phyloP scores from a whole-genome alignment of 2,888 invertebrate species.

The Drosophila kambysellisi region DNA sequence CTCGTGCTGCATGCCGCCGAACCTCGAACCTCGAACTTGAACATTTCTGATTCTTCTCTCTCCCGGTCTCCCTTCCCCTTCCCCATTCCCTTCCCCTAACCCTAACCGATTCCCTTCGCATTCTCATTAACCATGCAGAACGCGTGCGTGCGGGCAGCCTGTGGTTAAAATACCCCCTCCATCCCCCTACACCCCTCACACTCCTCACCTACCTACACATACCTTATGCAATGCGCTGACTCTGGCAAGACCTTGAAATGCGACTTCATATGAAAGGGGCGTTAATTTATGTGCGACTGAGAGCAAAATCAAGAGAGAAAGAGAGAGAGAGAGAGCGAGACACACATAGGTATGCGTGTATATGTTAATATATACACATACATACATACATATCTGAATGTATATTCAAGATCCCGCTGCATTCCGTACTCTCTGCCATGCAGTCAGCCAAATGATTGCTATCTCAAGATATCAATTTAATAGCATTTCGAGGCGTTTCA shows the following conservation, averaged over 20 bases:
- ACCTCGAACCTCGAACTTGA: constrained; percentile 11
- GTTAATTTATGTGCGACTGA: constrained; percentile 71
- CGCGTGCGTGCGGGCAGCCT: constrained; percentile 61
- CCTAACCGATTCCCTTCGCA: too few relatives aligned
- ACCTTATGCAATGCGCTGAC: constrained; percentile 22
- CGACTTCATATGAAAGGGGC: constrained; percentile 73
- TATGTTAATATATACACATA: not conserved
- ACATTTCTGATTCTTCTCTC: constrained; percentile 26
- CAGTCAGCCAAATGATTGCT: constrained; percentile 57
- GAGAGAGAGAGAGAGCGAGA: not conserved
- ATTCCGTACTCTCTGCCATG: constrained; percentile 34
- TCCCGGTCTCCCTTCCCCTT: not conserved
- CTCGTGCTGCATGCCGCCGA: constrained; percentile 6
- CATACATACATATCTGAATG: too few relatives aligned
- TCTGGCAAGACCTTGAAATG: constrained; percentile 69
- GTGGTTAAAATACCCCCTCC: constrained; percentile 36
- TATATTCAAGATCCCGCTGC: constrained; percentile 12
- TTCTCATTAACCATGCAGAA: constrained; percentile 29
- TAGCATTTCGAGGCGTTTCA: constrained; percentile 4
- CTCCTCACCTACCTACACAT: not conserved
- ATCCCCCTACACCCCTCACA: not conserved
- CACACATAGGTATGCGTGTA: not conserved
- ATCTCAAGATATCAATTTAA: constrained; percentile 49
- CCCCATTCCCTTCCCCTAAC: not conserved
- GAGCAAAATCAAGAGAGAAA: too few relatives aligned